Evolutionary conservation across 2,797 vertebrate species (phyloP).

Genomic region (Astyanax mexicanus): DNA sequence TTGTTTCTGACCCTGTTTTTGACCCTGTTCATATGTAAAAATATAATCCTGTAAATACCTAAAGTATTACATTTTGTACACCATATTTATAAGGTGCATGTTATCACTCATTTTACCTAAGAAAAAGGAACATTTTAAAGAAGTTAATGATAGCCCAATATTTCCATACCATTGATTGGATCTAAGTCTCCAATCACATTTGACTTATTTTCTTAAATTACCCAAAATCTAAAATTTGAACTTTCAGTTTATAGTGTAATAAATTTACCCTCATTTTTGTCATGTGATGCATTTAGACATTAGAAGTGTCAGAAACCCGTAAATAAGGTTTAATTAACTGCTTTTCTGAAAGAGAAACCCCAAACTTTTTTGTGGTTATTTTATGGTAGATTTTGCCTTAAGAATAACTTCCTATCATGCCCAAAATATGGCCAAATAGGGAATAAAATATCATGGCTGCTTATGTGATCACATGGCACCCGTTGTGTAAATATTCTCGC

Average conservation of each 20-base stretch:
- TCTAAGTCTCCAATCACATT: too few relatives aligned
- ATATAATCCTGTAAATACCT: too few relatives aligned
- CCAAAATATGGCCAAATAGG: not conserved
- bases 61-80: too few relatives aligned
- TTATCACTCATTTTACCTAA: too few relatives aligned
- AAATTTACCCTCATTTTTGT: not conserved
- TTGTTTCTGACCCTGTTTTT: too few relatives aligned
- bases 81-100: too few relatives aligned
- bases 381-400: not conserved
- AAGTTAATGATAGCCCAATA: too few relatives aligned
- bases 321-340: not conserved
- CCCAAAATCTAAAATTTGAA: too few relatives aligned
- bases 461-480: conserved; percentile 13
- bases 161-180: too few relatives aligned
- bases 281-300: not conserved
- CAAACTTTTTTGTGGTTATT: not conserved
- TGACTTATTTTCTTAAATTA: too few relatives aligned
- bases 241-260: not conserved
- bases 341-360: not conserved
- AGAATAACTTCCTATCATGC: not conserved
- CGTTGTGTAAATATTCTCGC: conserved; percentile 31
- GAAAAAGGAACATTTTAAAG: too few relatives aligned
- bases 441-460: conserved; percentile 8
- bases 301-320: not conserved
- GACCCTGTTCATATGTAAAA: too few relatives aligned